Base-by-base conservation (phyloP, 2,888 invertebrate genomes). In the Cenopis cana region DNA sequence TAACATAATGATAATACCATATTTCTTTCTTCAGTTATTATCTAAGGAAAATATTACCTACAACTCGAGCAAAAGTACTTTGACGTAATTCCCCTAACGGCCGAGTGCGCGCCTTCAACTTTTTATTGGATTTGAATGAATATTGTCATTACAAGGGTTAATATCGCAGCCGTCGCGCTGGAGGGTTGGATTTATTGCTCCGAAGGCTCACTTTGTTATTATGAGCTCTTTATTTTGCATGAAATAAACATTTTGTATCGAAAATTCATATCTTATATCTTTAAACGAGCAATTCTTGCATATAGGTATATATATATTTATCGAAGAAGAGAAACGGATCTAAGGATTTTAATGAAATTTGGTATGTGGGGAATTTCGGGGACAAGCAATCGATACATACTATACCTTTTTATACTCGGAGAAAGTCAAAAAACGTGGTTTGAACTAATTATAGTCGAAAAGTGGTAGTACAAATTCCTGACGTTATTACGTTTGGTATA, bases 91-190 rank as follows among this genome's bases (percentile, higher is more conserved):
- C 41, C 18, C 18, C 11, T 57, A 52, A 54, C 41, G 68, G 54
- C 12, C 18, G 29, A 54, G 17, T n/a, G 14, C 14, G 17, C 50
- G 41, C 14, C 64, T 65, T 65, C 57, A 29, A 64, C 41, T 52
- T 57, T 65, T 59, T 66, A 70, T 70, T 70, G 54, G 65, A 54
- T 46, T 66, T 46, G 54, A 70, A 70, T 70, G 70, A 70, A 60
- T 66, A 55, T 70, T 66, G 70, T 70, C 70, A 60, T 70, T 70
- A 66, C 24, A 65, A 66, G 70, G 70, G 70, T 70, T 65, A 50
- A 57, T 59, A 59, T 64, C n/a, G 57, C 41, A 29, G 49, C 24
- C 24, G 46, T 70, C 18, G 41, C 36, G 5, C 24, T 29, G 18
- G 29, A 64, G 57, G 57, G 69, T 57, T 64, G 49, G 24, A 8